These are phyloP conservation scores for Ciconia maguari DNA, from an alignment of 2,113 vertebrate genomes.

Conservation along the genomic window DNA sequence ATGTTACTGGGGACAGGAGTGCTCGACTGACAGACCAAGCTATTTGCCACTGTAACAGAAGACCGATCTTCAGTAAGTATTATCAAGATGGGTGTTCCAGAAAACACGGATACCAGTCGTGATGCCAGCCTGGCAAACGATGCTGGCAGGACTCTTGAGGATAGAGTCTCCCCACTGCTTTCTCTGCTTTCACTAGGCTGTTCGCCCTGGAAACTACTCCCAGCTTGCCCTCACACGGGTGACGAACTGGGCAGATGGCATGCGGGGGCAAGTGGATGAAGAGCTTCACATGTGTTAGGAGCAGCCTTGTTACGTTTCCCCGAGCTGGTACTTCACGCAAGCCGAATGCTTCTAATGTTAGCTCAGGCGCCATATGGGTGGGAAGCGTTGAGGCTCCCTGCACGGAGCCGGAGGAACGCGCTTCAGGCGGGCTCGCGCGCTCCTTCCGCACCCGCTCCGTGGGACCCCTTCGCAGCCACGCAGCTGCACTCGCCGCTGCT, in stretches of 20 bases:
- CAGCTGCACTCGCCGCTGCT: accelerated
- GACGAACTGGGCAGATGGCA: not conserved
- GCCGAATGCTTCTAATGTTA: conserved; percentile 51
- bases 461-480: not conserved
- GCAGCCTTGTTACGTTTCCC: not conserved
- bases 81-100: not conserved
- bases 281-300: not conserved
- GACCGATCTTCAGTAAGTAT: not conserved
- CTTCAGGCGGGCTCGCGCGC: accelerated
- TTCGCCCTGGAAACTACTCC: not conserved
- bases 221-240: not conserved
- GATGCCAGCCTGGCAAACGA: not conserved
- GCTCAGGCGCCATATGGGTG: conserved; percentile 7
- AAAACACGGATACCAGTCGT: not conserved
- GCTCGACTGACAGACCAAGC: not conserved
- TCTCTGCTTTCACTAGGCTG: not conserved
- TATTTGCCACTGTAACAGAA: not conserved
- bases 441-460: not conserved
- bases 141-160: not conserved
- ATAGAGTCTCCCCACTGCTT: not conserved
- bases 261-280: not conserved
- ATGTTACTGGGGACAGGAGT: not conserved
- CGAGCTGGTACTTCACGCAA: not conserved
- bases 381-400: not conserved
- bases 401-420: accelerated